Conservation (phyloP, 2,888 invertebrate species). For the Mimachlamys varia region DNA sequence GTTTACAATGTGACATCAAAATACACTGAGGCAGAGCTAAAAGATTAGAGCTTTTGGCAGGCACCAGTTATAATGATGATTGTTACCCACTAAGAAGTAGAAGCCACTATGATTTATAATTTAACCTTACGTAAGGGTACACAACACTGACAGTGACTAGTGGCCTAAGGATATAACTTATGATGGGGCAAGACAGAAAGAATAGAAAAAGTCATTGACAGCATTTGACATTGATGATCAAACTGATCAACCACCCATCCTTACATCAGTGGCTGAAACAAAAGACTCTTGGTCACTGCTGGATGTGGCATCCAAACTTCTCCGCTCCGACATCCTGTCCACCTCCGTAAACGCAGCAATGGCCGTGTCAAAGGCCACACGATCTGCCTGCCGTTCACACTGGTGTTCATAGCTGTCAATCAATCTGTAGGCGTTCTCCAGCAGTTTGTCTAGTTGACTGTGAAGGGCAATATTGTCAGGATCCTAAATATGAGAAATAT, state of each 20-base stretch:
- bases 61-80: too few relatives aligned
- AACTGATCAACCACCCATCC: slow-evolving; percentile 44
- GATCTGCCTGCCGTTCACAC: slow-evolving; percentile 71
- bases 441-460: slow-evolving; percentile 89
- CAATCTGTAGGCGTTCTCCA: slow-evolving; percentile 92
- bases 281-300: slow-evolving; percentile 89
- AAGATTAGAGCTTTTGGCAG: too few relatives aligned
- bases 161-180: background rate
- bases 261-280: slow-evolving; percentile 94
- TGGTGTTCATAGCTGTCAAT: slow-evolving; percentile 86
- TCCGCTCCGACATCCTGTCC: slow-evolving; percentile 57
- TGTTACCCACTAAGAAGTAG: too few relatives aligned
- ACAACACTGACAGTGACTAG: too few relatives aligned
- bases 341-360: slow-evolving; percentile 71
- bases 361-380: slow-evolving; percentile 73
- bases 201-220: background rate
- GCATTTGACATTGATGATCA: background rate
- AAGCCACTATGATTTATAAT: too few relatives aligned
- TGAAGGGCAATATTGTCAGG: slow-evolving; percentile 73
- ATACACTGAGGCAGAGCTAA: too few relatives aligned
- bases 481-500: slow-evolving; percentile 62
- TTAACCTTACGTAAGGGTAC: too few relatives aligned
- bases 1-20: too few relatives aligned
- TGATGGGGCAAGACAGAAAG: background rate
- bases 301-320: slow-evolving; percentile 71